Evolutionary conservation across 1,140 invertebrate species (phyloP).

Genomic region (Scylla paramamosain): DNA sequence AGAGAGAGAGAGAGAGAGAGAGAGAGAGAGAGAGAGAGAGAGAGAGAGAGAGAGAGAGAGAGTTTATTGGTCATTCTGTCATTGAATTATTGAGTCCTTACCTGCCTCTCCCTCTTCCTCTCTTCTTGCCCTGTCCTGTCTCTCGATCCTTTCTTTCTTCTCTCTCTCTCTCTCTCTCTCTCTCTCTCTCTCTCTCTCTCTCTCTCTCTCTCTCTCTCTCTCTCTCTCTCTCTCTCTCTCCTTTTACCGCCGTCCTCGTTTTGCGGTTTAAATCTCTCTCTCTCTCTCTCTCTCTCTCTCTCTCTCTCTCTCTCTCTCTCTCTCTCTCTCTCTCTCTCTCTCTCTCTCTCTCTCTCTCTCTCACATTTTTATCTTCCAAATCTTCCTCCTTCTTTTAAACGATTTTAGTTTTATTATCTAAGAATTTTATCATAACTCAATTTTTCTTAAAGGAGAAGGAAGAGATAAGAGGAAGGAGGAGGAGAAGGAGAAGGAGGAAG

Average conservation of each 20-base stretch:
- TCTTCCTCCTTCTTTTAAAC: background rate
- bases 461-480: too few relatives aligned
- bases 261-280: background rate
- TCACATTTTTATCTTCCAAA: background rate
- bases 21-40: slow-evolving; percentile 16
- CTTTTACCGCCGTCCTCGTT: background rate
- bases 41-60: slow-evolving; percentile 20
- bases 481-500: too few relatives aligned
- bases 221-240: background rate
- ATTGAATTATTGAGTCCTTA: background rate
- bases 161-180: background rate
- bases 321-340: slow-evolving; percentile 3
- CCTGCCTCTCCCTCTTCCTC: background rate
- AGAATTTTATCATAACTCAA: background rate
- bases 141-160: background rate
- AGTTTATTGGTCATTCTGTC: slow-evolving; percentile 14
- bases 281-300: slow-evolving; percentile 3
- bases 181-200: slow-evolving; percentile 20
- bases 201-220: slow-evolving; percentile 21
- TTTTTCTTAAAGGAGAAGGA: too few relatives aligned
- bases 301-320: slow-evolving; percentile 3
- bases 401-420: background rate
- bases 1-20: slow-evolving; percentile 18
- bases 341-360: slow-evolving; percentile 3
- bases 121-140: background rate